Percentiles rank a stretch among this genome's conserved stretches.
These are phyloP conservation scores for Megalops atlanticus DNA, from an alignment of 2,113 vertebrate genomes.

Conservation along the genomic window DNA sequence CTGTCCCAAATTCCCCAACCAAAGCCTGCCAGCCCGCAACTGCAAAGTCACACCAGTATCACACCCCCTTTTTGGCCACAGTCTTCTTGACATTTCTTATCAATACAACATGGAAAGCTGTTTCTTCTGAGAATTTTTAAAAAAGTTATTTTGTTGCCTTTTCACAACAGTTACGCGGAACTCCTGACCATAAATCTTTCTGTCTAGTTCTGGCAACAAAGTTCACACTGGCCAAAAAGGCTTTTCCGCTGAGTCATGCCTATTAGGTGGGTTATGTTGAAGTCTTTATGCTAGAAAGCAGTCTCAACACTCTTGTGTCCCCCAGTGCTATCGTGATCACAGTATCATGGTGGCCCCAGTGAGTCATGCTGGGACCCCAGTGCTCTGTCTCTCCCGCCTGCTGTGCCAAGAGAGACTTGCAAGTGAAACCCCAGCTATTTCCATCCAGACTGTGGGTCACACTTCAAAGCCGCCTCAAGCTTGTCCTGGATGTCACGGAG, in stretches of 20 bases:
- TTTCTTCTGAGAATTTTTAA: not conserved
- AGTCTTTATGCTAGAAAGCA: too few species aligned
- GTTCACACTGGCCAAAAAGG: not conserved
- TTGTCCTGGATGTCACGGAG: not conserved
- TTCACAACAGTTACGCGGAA: not conserved
- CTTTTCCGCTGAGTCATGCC: not conserved
- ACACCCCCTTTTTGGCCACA: not conserved
- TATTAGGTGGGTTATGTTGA: too few species aligned
- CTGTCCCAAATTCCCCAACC: constrained; percentile 38
- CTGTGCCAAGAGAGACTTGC: not conserved
- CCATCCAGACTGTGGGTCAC: not conserved
- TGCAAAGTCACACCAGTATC: not conserved
- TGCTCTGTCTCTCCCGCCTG: not conserved
- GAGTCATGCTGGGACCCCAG: too few species aligned
- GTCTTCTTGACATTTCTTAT: not conserved
- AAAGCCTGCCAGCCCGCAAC: not conserved
- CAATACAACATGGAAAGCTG: not conserved
- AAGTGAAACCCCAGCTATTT: not conserved
- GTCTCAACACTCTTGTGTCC: too few species aligned
- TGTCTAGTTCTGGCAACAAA: not conserved
- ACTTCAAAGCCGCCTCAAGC: not conserved
- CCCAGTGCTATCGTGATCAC: too few species aligned
- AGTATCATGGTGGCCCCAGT: too few species aligned
- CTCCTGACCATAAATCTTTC: not conserved
- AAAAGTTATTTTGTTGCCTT: not conserved